Base-by-base conservation (phyloP, 2,113 vertebrate species). In the Nothoprocta pentlandii region DNA sequence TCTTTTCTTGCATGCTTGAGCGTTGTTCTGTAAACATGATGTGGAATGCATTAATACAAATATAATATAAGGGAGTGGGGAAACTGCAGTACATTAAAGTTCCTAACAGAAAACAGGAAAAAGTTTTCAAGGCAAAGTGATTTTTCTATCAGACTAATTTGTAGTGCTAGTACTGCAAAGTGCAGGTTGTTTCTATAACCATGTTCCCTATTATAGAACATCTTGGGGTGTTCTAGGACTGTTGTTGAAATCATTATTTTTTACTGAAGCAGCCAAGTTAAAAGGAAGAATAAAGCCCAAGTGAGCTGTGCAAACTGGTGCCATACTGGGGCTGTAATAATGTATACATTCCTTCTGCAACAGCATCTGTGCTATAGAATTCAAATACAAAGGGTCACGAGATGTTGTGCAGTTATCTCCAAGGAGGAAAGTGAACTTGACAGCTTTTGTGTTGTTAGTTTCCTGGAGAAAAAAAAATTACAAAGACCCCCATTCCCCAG, bases 201-300 rank as follows among this genome's bases (percentile, higher is more conserved):
- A 41, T 63, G 30, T 16, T 46, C 36, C 30, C 2, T 88, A 70
- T 88, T 95, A 68, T 58, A 66, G 26, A 80, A 64, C 51, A 92
- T 46, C 22, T 66, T 95, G 95, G 80, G 81, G 66, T 68, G 64
- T 94, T 94, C 90, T 88, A 84, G 90, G 73, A 36, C 78, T 47
- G 46, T 82, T 95, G 62, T 80, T 85, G 85, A 84, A 80, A 90
- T 90, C 81, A 69, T 71, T n/a, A 11, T 17, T 3, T 85, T 95
- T 95, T 87, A 30, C 59, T 91, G 91, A 80, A 92, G 80, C 30
- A 80, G 25, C 34, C 53, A 68, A 70, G 80, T 93, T 95, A 73
- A 85, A 96, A 94, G 47, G 41, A 21, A n/a, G 46, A 63, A 51
- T 86, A 71, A 90, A 85, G 88, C 68, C 20, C 42, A 19, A 58